Conservation (phyloP, 1,140 invertebrate species). For the Drosophila equinoxialis region DNA sequence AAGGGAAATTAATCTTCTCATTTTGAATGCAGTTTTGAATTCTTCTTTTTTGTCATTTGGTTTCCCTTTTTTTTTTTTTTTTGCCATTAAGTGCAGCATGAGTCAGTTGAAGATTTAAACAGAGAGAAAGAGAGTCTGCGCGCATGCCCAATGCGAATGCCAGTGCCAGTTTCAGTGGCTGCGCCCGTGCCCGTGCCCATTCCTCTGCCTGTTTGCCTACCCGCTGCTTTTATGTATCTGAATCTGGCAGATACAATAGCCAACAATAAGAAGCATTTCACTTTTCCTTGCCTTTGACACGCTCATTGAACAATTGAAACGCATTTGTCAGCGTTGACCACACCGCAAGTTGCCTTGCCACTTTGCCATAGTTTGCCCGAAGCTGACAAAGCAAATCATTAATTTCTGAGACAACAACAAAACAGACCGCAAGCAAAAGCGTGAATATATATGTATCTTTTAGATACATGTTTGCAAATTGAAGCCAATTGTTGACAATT, state of each 20-base stretch:
- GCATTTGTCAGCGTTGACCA: conserved; percentile 63
- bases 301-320: conserved; percentile 69
- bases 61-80: conserved; percentile 9
- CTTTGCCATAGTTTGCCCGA: conserved; percentile 16
- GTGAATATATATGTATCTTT: conserved; percentile 39
- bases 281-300: conserved; percentile 14
- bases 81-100: conserved; percentile 39
- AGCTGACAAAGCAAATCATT: conserved; percentile 61
- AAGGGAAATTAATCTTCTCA: conserved; percentile 56
- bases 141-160: conserved; percentile 23
- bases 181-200: not conserved
- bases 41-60: not conserved
- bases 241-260: conserved; percentile 17
- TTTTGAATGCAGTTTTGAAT: conserved; percentile 39
- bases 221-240: conserved; percentile 18
- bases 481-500: conserved; percentile 66
- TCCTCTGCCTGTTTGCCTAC: not conserved
- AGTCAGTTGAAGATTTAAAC: conserved; percentile 47
- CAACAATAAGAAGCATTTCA: conserved; percentile 35
- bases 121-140: not conserved
- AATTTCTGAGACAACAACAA: conserved; percentile 25
- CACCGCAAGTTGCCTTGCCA: conserved; percentile 1
- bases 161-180: not conserved
- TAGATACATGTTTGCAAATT: conserved; percentile 55
- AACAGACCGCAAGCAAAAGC: conserved; percentile 9